Evolutionary conservation across 1,140 invertebrate species (phyloP).

Genomic region (Cotesia glomerata): DNA sequence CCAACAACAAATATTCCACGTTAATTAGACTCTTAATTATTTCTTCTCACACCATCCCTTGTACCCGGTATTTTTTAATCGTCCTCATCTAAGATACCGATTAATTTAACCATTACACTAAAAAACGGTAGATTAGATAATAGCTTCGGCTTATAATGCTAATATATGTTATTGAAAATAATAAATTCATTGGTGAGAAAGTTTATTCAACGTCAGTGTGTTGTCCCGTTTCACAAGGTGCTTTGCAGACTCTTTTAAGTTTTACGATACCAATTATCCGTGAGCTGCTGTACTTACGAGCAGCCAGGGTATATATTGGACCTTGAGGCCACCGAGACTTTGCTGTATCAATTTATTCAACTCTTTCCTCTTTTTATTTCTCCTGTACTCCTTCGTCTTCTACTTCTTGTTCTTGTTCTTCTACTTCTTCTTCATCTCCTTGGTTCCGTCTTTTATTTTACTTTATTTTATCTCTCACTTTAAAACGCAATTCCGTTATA

Average conservation of each 20-base stretch:
- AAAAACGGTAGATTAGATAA: neutral
- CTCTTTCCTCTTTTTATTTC: slow-evolving; percentile 1
- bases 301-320: slow-evolving; percentile 18
- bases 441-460: too few relatives aligned
- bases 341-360: slow-evolving; percentile 30
- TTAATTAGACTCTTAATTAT: slow-evolving; percentile 31
- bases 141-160: neutral
- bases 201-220: slow-evolving; percentile 18
- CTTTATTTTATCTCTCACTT: slow-evolving; percentile 1
- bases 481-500: slow-evolving; percentile 20
- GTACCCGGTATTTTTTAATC: neutral
- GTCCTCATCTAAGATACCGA: neutral
- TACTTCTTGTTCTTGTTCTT: too few relatives aligned
- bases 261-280: slow-evolving; percentile 41
- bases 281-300: slow-evolving; percentile 37
- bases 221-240: slow-evolving; percentile 37
- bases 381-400: neutral
- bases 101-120: neutral
- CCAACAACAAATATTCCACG: slow-evolving; percentile 21
- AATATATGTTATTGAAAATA: neutral
- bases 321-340: slow-evolving; percentile 28
- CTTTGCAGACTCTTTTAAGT: slow-evolving; percentile 37
- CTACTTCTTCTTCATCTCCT: too few relatives aligned
- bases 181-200: neutral
- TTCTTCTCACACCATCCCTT: neutral